Percentiles rank a stretch among this genome's conserved stretches.
phyloP scores from a whole-genome alignment of 2,888 invertebrate species.

The Phyllotreta cruciferae region DNA sequence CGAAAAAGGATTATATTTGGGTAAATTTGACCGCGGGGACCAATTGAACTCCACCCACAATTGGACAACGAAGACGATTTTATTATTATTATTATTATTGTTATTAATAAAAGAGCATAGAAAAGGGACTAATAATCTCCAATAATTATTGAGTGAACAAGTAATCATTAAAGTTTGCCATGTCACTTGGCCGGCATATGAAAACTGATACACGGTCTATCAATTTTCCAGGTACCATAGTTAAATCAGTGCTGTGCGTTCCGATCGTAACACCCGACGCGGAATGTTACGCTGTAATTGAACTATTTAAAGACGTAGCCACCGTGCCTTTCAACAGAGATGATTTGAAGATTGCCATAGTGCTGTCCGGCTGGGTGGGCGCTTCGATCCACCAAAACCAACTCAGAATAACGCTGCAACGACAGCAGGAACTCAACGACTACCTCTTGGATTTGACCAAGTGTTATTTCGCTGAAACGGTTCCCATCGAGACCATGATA shows the following conservation, averaged over 20 bases:
- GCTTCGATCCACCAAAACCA: constrained; percentile 60
- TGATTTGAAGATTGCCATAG: constrained; percentile 55
- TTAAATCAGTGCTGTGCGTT: constrained; percentile 66
- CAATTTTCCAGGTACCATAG: constrained; percentile 60
- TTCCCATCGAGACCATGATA: constrained; percentile 66
- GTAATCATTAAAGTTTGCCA: too few species aligned
- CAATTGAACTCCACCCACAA: too few species aligned
- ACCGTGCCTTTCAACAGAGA: constrained; percentile 51
- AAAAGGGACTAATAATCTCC: too few species aligned
- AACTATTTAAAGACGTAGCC: constrained; percentile 62
- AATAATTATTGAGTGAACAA: too few species aligned
- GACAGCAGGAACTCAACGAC: constrained; percentile 58
- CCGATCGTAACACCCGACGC: constrained; percentile 68
- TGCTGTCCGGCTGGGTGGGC: constrained; percentile 60
- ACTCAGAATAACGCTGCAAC: constrained; percentile 54
- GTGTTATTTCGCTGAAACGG: constrained; percentile 65
- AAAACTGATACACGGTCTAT: background rate
- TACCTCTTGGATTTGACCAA: constrained; percentile 57
- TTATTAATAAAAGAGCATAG: too few species aligned
- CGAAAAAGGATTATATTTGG: too few species aligned
- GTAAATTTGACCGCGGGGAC: too few species aligned
- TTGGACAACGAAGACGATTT: too few species aligned
- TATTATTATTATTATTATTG: too few species aligned
- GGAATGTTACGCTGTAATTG: constrained; percentile 67
- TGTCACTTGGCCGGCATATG: background rate